Conservation (phyloP, 2,797 vertebrate species). For the Ptychobarbus kaznakovi region DNA sequence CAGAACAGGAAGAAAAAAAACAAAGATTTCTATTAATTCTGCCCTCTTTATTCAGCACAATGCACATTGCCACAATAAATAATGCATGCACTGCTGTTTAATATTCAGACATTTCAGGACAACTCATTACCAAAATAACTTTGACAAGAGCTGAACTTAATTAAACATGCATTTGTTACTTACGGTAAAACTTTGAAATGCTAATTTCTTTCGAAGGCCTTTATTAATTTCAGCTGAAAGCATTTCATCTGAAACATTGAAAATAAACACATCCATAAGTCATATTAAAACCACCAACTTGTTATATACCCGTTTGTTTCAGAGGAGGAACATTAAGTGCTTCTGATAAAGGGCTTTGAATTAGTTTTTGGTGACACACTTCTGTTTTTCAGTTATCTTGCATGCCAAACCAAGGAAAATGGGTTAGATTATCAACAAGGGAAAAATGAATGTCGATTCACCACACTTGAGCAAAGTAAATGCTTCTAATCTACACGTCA, state of each 20-base stretch:
- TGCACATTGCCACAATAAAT: constrained; percentile 67
- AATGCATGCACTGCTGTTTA: constrained; percentile 69
- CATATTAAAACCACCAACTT: constrained; percentile 4
- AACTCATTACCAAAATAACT: constrained; percentile 69
- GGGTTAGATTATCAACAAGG: neutral
- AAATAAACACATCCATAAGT: neutral
- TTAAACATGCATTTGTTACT: constrained; percentile 77
- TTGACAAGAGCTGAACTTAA: constrained; percentile 73
- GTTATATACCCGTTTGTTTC: neutral
- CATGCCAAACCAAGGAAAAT: neutral
- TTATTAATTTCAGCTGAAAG: constrained; percentile 3
- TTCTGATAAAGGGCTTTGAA: constrained; percentile 2
- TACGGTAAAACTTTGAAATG: constrained; percentile 72
- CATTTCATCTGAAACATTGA: neutral
- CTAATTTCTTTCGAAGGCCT: constrained; percentile 18
- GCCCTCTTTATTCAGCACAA: constrained; percentile 53
- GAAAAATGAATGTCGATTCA: neutral
- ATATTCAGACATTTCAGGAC: constrained; percentile 74
- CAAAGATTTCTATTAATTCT: constrained; percentile 10
- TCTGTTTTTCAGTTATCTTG: neutral
- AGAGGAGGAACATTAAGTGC: neutral
- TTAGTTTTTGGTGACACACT: neutral
- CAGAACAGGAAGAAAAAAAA: neutral
- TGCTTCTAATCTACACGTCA: neutral
- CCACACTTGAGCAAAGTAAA: neutral